Evolutionary conservation across 2,797 vertebrate species (phyloP), one percentile per base, ranked within the genome.

Genomic region (Schizopygopsis pylzovi): DNA sequence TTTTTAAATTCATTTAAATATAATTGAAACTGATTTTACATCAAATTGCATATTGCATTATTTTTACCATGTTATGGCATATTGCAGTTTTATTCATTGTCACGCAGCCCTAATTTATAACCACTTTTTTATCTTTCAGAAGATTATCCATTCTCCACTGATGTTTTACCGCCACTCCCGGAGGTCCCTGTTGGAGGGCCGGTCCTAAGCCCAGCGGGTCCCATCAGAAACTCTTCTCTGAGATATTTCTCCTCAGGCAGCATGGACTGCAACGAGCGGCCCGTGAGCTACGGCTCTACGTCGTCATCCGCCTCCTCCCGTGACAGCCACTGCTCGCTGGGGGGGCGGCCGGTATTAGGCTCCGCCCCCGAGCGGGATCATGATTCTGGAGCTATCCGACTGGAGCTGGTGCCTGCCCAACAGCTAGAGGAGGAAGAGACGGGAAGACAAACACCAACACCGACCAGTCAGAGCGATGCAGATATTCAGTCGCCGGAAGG

Each of bases 211-310:
- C 91, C 91, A 83, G 91, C 86, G 49, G 91, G 92, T 91, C 95
- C 84, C 94, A 91, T 92, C 90, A 92, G 88, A 67, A 91, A 91
- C 90, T 15, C 93, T 80, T 89, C 90, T 77, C 92, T 92, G 63
- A 92, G 1, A 88, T 95, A 95, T 91, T 95, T 93, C 93, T 96
- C 95, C 11, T 94, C 92, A 82, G 95, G 87, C 92, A 95, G 94
- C 91, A 99, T 99, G 98, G 98, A 99, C 93, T 97, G 98, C 93
- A 97, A 95, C 15, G 98, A 99, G 85, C 96, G 98, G 71, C 98
- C 98, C 0, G 93, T 98, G 90, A 99, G 98, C 95, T 99, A 99
- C 85, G 97, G 97, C 91, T 99, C 98, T 91, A 99, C 98, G 3
- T 99, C 98, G 0, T 99, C 98, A 28, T 99, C 98, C 0, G 95